Conservation (phyloP, 2,797 vertebrate species). For the Sebastes steindachneri region DNA sequence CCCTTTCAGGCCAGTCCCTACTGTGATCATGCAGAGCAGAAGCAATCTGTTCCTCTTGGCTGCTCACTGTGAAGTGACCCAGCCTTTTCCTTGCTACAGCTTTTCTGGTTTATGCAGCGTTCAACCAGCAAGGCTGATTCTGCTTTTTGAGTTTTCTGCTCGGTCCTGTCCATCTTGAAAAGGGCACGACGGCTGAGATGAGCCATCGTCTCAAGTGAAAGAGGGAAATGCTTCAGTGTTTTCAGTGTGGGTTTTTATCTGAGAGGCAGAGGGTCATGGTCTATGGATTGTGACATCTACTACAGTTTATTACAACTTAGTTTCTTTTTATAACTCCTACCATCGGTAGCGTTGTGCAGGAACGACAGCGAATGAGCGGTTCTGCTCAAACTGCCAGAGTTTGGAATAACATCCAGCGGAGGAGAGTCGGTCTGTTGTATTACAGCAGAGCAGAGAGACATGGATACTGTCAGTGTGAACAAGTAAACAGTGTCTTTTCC, state of each 20-base stretch:
- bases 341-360: neutral
- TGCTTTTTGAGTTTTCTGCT: constrained; percentile 43
- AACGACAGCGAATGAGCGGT: neutral
- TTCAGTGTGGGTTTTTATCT: constrained; percentile 19
- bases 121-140: constrained; percentile 29
- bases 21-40: constrained; percentile 77
- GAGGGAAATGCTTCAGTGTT: neutral
- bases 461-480: neutral
- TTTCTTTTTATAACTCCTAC: neutral
- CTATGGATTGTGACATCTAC: neutral
- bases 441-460: neutral
- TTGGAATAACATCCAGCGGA: neutral
- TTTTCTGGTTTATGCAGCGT: constrained; percentile 30
- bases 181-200: constrained; percentile 28
- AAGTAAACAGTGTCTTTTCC: neutral
- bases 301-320: neutral
- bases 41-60: constrained; percentile 81
- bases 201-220: neutral
- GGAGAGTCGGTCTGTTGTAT: neutral
- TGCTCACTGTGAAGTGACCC: constrained; percentile 76
- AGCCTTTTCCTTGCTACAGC: constrained; percentile 54
- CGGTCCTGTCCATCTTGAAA: constrained; percentile 43
- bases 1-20: constrained; percentile 74
- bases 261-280: neutral
- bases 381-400: neutral